phyloP scores from a whole-genome alignment of 2,797 vertebrate species.

The Naso thynnoides region DNA sequence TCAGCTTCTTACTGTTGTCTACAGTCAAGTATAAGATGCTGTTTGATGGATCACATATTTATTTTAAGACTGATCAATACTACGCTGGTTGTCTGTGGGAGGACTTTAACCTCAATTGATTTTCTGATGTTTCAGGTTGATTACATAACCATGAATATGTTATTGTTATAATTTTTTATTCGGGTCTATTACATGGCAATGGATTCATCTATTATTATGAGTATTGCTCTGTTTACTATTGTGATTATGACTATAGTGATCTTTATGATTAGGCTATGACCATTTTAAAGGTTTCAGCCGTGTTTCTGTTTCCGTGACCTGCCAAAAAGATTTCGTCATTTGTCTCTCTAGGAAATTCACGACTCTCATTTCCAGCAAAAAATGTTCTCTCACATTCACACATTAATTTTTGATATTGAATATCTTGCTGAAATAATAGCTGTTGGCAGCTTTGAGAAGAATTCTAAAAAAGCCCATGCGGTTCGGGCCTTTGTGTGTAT shows the following conservation, averaged over 20 bases:
- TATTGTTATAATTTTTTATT: constrained; percentile 13
- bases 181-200: too few species aligned
- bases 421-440: constrained; percentile 45
- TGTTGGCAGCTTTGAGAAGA: constrained; percentile 30
- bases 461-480: constrained; percentile 14
- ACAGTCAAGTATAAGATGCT: constrained; percentile 21
- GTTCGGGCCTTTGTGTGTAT: constrained; percentile 44
- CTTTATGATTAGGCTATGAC: constrained; percentile 4
- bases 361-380: constrained; percentile 31
- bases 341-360: constrained; percentile 17
- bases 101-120: constrained; percentile 2
- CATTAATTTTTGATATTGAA: constrained; percentile 48
- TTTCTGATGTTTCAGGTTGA: constrained; percentile 6
- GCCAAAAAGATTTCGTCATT: constrained; percentile 10
- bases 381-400: constrained; percentile 21
- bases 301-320: constrained; percentile 2
- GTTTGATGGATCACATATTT: constrained; percentile 48
- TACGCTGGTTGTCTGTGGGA: constrained; percentile 7
- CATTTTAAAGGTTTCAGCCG: background rate
- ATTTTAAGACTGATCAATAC: constrained; percentile 31
- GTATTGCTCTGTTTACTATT: background rate
- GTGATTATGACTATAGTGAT: background rate
- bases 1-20: constrained; percentile 29
- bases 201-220: background rate
- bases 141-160: constrained; percentile 12